Evolutionary conservation across 2,113 vertebrate genomes (phyloP), one percentile per base, ranked within the genome.

Genomic region (Lycaon pictus): DNA sequence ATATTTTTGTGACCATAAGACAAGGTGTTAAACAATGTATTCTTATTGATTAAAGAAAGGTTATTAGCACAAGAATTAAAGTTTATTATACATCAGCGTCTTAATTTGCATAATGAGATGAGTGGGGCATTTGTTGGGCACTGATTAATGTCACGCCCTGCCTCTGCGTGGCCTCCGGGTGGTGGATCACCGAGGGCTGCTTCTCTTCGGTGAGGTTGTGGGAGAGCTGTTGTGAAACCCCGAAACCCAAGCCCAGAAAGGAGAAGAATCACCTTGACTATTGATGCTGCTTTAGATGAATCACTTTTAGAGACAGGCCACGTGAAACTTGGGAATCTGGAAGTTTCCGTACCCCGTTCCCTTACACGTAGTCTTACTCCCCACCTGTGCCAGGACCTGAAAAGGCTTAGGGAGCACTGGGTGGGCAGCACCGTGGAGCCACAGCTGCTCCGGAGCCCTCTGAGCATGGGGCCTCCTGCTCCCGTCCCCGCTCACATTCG

Each of bases 31-130:
- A 65, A 23, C 67, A 62, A 71, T 80, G n/a, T 76, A 83, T 60
- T 93, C 63, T 48, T 29, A 93, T 37, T 69, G 13, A 43, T 62
- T 55, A 29, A 81, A 95, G 63, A 95, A 92, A 95, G 92, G 55
- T 32, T 62, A 55, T 23, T 87, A 88, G 35, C 35, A 80, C 20
- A 48, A 51, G n/a, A 93, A 80, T 35, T 35, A 79, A 87, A 80
- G 58, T 93, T 23, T 67, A 55, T 87, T 67, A 58, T 71, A 93
- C 67, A 87, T 86, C 35, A 69, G 0, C 51, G 62, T 88, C 62
- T 4, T n/a, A n/a, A 51, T 77, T 77, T 77, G 74, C 43, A 77
- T 51, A 51, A 80, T 69, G 51, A 94, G 62, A 20, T 79, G 53
- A 27, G 27, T 27, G 35, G 35, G 20, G 15, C 9, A 56, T 56